Evolutionary conservation across 2,797 vertebrate genomes (phyloP).

Genomic region (Clamator glandarius): DNA sequence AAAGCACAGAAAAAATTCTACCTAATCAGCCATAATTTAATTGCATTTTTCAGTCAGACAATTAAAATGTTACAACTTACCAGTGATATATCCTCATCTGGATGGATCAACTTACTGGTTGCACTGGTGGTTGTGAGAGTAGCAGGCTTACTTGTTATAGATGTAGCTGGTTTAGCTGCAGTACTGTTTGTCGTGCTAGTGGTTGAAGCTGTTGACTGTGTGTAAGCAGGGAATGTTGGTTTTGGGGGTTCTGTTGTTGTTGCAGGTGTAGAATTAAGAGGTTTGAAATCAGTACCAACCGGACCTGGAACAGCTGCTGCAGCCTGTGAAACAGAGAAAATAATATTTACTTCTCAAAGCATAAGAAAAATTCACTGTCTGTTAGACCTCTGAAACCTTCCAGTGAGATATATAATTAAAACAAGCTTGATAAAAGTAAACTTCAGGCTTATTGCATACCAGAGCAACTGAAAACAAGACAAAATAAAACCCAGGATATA

Average conservation of each 20-base stretch:
- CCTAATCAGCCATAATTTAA: background rate
- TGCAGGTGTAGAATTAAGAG: constrained; percentile 85
- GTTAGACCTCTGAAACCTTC: constrained; percentile 52
- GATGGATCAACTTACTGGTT: constrained; percentile 99
- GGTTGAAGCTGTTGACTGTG: constrained; percentile 92
- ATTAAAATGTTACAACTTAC: constrained; percentile 85
- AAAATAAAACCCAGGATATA: constrained; percentile 52
- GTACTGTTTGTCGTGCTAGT: constrained; percentile 94
- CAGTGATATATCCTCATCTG: constrained; percentile 99
- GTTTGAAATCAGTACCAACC: constrained; percentile 88
- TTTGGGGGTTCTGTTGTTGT: constrained; percentile 91
- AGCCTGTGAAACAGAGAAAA: constrained; percentile 81
- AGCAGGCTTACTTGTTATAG: constrained; percentile 97
- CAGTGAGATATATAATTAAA: constrained; percentile 31
- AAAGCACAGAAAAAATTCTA: background rate
- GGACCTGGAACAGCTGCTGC: constrained; percentile 89
- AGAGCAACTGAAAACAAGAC: constrained; percentile 61
- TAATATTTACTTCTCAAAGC: constrained; percentile 28
- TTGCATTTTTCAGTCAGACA: background rate
- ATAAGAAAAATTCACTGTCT: background rate
- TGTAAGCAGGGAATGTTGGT: constrained; percentile 98
- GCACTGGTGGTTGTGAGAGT: constrained; percentile 97
- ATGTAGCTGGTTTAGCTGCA: constrained; percentile 92
- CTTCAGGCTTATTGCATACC: constrained; percentile 57
- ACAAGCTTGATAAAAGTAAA: constrained; percentile 65